Evolutionary conservation across 2,113 vertebrate species (phyloP).

Genomic region (Seriola rivoliana): DNA sequence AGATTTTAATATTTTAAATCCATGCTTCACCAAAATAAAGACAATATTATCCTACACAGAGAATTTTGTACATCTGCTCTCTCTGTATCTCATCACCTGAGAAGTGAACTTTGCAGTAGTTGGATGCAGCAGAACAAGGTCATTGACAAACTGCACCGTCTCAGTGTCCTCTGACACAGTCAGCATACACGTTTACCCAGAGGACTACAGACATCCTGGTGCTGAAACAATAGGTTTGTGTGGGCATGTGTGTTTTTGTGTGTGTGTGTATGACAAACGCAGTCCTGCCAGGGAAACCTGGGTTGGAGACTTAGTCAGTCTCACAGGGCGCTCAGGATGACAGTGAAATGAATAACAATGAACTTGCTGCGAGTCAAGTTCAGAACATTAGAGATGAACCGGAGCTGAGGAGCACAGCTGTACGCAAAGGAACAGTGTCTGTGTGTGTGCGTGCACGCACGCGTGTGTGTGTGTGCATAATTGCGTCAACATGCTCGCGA

Average conservation of each 20-base stretch:
- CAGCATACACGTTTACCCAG: slow-evolving; percentile 68
- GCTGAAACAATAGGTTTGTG: slow-evolving; percentile 69
- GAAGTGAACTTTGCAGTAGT: slow-evolving; percentile 61
- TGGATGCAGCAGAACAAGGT: slow-evolving; percentile 54
- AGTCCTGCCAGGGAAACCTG: slow-evolving; percentile 53
- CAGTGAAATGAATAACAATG: slow-evolving; percentile 81
- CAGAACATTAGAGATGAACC: slow-evolving; percentile 63
- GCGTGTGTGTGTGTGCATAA: slow-evolving; percentile 21
- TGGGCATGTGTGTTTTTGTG: slow-evolving; percentile 42
- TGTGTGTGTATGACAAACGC: slow-evolving; percentile 52
- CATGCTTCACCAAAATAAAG: neutral
- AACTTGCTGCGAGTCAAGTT: slow-evolving; percentile 73
- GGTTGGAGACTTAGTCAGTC: slow-evolving; percentile 59
- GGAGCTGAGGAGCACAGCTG: slow-evolving; percentile 26
- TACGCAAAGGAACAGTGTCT: slow-evolving; percentile 23
- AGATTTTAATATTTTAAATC: slow-evolving; percentile 22
- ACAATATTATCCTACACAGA: slow-evolving; percentile 20
- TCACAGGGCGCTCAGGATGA: slow-evolving; percentile 61
- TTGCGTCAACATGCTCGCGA: slow-evolving; percentile 49
- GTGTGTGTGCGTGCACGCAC: slow-evolving; percentile 40
- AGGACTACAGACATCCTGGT: slow-evolving; percentile 55
- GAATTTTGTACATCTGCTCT: slow-evolving; percentile 29
- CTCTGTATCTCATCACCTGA: slow-evolving; percentile 31
- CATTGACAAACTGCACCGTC: slow-evolving; percentile 65
- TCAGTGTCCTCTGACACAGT: slow-evolving; percentile 65